Percentiles rank a stretch among this genome's conserved stretches.
These are phyloP conservation scores for Melanotaenia pygmaea DNA, from an alignment of 2,797 vertebrate species.

Conservation along the genomic window DNA sequence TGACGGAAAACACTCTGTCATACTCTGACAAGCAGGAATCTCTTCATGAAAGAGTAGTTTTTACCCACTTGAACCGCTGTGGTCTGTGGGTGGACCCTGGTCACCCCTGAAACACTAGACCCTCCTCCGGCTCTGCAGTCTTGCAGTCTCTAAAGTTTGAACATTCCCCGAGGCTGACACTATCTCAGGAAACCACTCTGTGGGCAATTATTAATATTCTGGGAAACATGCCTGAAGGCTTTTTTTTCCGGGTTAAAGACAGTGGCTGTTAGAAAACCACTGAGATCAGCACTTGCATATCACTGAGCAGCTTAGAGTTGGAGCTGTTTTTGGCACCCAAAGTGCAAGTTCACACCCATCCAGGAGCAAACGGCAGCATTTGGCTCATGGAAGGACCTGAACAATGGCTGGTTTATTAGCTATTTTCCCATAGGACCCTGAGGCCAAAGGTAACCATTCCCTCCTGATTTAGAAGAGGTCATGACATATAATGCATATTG, in stretches of 20 bases:
- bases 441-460: conserved; percentile 62
- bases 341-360: conserved; percentile 30
- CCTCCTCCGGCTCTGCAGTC: conserved; percentile 43
- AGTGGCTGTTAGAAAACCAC: conserved; percentile 47
- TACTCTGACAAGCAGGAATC: conserved; percentile 56
- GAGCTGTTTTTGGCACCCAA: conserved; percentile 22
- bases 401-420: conserved; percentile 48
- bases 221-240: conserved; percentile 41
- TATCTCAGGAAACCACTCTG: conserved; percentile 73
- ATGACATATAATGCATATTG: conserved; percentile 38
- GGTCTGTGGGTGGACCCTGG: conserved; percentile 59
- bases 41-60: conserved; percentile 61
- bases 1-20: conserved; percentile 68
- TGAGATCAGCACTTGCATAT: conserved; percentile 55
- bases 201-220: conserved; percentile 64
- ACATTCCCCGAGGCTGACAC: conserved; percentile 77
- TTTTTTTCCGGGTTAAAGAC: conserved; percentile 24
- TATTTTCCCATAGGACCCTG: conserved; percentile 32
- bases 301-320: conserved; percentile 41
- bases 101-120: conserved; percentile 54
- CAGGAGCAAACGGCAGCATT: conserved; percentile 41
- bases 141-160: conserved; percentile 38
- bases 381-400: conserved; percentile 32
- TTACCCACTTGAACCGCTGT: conserved; percentile 40
- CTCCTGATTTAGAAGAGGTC: conserved; percentile 32